Percentiles rank a stretch among this genome's conserved stretches.
Conservation (phyloP, 1,140 invertebrate species). For the Drosophila persimilis region DNA sequence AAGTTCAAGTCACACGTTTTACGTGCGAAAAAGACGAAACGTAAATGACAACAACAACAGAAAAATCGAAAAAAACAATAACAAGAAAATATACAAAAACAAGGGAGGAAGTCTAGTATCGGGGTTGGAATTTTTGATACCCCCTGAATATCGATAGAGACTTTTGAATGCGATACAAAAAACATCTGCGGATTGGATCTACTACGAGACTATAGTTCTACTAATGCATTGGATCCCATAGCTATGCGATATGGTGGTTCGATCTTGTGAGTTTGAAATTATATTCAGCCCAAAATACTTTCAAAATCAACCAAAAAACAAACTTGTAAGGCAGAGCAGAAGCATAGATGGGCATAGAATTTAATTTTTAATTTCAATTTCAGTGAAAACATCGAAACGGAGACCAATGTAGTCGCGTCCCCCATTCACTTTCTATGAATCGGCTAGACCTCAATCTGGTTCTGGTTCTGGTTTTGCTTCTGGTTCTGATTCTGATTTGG, state of each 20-base stretch:
- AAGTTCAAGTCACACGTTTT: slow-evolving; percentile 79
- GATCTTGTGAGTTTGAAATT: too few relatives aligned
- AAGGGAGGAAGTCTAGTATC: slow-evolving; percentile 4
- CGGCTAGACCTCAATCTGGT: slow-evolving; percentile 24
- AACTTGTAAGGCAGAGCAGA: background rate
- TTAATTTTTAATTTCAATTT: slow-evolving; percentile 45
- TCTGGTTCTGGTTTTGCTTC: slow-evolving; percentile 20
- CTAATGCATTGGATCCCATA: too few relatives aligned
- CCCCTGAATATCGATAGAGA: slow-evolving; percentile 5
- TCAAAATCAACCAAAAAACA: slow-evolving; percentile 7
- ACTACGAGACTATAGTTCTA: too few relatives aligned
- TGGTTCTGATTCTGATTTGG: slow-evolving; percentile 24
- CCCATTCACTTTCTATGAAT: slow-evolving; percentile 65
- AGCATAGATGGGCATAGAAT: slow-evolving; percentile 25
- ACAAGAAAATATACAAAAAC: slow-evolving; percentile 22
- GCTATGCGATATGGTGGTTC: too few relatives aligned
- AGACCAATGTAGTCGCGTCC: background rate
- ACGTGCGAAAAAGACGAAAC: slow-evolving; percentile 64
- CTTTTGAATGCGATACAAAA: too few relatives aligned
- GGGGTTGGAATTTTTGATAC: slow-evolving; percentile 41
- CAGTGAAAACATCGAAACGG: slow-evolving; percentile 27
- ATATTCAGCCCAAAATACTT: background rate
- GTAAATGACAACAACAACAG: slow-evolving; percentile 36
- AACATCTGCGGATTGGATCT: too few relatives aligned
- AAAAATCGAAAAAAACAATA: slow-evolving; percentile 34